Percentiles rank a stretch among this genome's conserved stretches.
Evolutionary conservation across 2,113 vertebrate species (phyloP).

Genomic region (Setophaga coronata): DNA sequence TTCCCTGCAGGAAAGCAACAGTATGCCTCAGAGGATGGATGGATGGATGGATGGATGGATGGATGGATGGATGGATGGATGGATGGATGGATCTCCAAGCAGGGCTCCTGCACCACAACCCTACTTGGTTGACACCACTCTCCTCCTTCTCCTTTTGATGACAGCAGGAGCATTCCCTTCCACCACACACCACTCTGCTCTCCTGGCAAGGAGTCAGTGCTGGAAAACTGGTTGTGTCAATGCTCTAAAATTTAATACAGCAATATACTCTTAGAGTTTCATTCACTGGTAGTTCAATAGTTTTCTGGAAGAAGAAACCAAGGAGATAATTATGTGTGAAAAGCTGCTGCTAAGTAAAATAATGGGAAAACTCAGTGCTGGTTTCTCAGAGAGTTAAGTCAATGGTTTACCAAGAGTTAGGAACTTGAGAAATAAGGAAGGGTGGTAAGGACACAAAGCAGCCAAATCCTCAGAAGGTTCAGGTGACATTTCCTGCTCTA

Average conservation of each 20-base stretch:
- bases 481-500: background rate
- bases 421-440: background rate
- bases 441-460: background rate
- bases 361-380: background rate
- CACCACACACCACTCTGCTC: background rate
- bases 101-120: background rate
- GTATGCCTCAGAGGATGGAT: background rate
- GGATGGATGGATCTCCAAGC: background rate
- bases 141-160: background rate
- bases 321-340: background rate
- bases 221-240: background rate
- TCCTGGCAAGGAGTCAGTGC: background rate
- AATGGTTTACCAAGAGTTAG: background rate
- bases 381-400: background rate
- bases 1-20: background rate
- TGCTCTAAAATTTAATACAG: background rate
- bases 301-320: background rate
- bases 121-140: background rate
- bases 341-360: conserved; percentile 9
- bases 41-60: background rate
- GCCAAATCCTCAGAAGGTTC: background rate
- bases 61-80: background rate
- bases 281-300: background rate
- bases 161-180: background rate
- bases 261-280: background rate